These are phyloP conservation scores for Ganaspis sp. DNA, from an alignment of 1,140 invertebrate species.

Conservation along the genomic window DNA sequence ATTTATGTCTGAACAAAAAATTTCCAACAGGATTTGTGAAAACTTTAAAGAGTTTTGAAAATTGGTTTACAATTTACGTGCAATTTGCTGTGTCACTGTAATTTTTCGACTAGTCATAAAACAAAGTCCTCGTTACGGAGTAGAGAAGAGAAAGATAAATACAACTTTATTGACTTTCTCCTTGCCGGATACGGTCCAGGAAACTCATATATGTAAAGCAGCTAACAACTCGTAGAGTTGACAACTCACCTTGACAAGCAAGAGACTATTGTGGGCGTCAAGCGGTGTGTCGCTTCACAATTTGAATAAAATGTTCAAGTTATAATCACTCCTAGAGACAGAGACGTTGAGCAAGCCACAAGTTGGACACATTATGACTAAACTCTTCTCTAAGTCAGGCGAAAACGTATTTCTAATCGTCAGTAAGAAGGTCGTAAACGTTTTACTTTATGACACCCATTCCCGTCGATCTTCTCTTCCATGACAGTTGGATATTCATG, in stretches of 20 bases:
- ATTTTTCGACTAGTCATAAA: no score
- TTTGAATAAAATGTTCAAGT: constrained; percentile 13
- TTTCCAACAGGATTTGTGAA: no score
- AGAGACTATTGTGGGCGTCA: constrained; percentile 3
- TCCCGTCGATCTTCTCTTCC: neutral
- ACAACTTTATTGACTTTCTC: neutral
- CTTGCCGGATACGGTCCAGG: neutral
- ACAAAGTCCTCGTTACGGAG: no score
- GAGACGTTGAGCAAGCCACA: neutral
- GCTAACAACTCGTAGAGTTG: neutral
- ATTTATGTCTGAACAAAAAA: no score
- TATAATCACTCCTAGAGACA: neutral
- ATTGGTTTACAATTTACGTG: no score
- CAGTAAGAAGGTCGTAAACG: neutral
- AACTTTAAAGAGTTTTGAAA: no score
- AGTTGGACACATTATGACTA: neutral
- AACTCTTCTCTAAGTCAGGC: neutral
- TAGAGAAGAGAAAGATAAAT: neutral
- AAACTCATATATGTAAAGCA: constrained; percentile 7
- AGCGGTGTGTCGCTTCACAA: neutral
- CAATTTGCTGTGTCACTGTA: no score
- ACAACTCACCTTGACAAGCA: constrained; percentile 14
- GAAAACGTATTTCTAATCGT: neutral
- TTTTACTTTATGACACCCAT: neutral
- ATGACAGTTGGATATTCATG: neutral